Conservation (phyloP, 2,888 invertebrate genomes). For the Habrosyne pyritoides region DNA sequence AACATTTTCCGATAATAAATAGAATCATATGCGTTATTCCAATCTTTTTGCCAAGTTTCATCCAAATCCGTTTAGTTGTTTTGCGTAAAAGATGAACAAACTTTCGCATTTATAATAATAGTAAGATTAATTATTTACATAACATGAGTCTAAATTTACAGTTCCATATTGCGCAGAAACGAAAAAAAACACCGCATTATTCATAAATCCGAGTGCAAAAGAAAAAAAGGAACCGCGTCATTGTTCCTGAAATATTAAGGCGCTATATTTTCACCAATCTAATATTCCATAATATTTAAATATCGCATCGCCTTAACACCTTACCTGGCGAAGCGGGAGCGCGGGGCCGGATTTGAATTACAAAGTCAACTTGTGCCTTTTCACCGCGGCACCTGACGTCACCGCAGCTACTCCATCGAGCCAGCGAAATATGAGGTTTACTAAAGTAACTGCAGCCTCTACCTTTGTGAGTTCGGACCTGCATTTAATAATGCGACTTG, state of each 20-base stretch:
- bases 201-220: neutral
- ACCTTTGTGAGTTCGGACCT: conserved; percentile 33
- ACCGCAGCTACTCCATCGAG: conserved; percentile 27
- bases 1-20: too few species aligned
- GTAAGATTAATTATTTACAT: too few species aligned
- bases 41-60: too few species aligned
- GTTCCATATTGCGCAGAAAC: neutral
- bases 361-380: conserved; percentile 70
- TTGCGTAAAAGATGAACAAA: too few species aligned
- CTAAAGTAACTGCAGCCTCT: conserved; percentile 33
- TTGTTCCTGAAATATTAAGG: conserved; percentile 45
- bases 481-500: conserved; percentile 39
- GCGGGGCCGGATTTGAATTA: conserved; percentile 71
- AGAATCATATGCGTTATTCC: too few species aligned
- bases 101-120: too few species aligned
- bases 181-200: neutral
- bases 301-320: conserved; percentile 66
- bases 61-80: too few species aligned
- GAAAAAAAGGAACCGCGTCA: conserved; percentile 20
- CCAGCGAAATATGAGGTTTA: conserved; percentile 29
- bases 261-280: conserved; percentile 62
- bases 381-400: conserved; percentile 54
- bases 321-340: conserved; percentile 25
- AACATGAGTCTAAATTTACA: too few species aligned
- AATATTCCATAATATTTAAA: conserved; percentile 70